Percentiles rank a stretch among this genome's conserved stretches.
Evolutionary conservation across 2,888 invertebrate species (phyloP).

Genomic region (Catonia carolina): DNA sequence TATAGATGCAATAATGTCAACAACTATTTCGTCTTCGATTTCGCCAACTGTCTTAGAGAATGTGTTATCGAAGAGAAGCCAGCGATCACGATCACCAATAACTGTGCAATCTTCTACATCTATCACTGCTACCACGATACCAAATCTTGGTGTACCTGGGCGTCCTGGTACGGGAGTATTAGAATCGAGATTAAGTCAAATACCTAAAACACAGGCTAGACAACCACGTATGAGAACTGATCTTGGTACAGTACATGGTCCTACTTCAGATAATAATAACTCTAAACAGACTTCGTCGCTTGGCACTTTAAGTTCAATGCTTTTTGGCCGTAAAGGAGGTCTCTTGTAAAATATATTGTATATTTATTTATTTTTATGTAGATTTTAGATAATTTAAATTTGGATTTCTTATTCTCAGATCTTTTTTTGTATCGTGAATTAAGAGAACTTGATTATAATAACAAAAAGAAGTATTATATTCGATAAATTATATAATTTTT

Average conservation of each 20-base stretch:
- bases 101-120: conserved; percentile 30
- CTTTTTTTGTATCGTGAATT: too few relatives aligned
- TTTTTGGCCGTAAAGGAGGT: conserved; percentile 82
- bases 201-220: conserved; percentile 44
- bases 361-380: too few relatives aligned
- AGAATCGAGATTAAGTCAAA: conserved; percentile 43
- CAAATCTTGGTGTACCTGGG: conserved; percentile 52
- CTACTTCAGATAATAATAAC: conserved; percentile 39
- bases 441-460: too few relatives aligned
- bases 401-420: too few relatives aligned
- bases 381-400: too few relatives aligned
- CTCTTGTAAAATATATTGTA: conserved; percentile 57
- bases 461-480: too few relatives aligned
- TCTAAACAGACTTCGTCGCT: conserved; percentile 40
- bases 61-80: conserved; percentile 9
- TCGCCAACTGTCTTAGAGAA: conserved; percentile 26
- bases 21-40: conserved; percentile 36
- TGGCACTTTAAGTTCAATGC: conserved; percentile 68
- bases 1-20: conserved; percentile 58
- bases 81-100: conserved; percentile 19
- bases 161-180: conserved; percentile 53
- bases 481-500: too few relatives aligned
- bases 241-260: conserved; percentile 49
- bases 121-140: conserved; percentile 31
- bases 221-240: conserved; percentile 49